phyloP scores from a whole-genome alignment of 2,888 invertebrate genomes.

The Oxycera nigricornis region DNA sequence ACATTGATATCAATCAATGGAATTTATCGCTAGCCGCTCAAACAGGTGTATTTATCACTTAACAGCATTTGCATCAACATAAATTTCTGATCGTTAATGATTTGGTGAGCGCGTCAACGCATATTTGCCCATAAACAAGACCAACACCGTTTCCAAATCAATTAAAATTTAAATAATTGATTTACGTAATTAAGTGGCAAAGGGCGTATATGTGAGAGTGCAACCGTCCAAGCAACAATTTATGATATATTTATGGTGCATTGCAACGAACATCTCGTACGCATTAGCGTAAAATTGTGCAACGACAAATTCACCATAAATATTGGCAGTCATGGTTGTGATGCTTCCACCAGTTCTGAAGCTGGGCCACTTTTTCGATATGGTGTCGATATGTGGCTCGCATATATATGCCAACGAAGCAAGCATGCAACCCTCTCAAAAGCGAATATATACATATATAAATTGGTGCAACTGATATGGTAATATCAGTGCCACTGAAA shows the following conservation, averaged over 20 bases:
- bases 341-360: no score
- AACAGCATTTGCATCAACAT: conserved; percentile 34
- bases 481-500: conserved; percentile 31
- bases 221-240: no score
- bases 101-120: conserved; percentile 36
- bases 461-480: conserved; percentile 24
- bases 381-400: no score
- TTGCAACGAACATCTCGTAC: conserved; percentile 2
- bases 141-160: conserved; percentile 36
- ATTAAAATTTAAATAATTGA: conserved; percentile 40
- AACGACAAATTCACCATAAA: neutral
- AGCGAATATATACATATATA: no score
- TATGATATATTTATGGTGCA: conserved; percentile 19
- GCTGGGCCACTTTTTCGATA: no score
- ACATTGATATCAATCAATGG: conserved; percentile 32
- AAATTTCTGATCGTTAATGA: conserved; percentile 31
- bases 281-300: conserved; percentile 27
- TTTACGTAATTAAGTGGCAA: conserved; percentile 37
- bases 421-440: neutral
- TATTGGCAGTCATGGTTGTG: no score
- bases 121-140: conserved; percentile 38
- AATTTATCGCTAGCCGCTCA: conserved; percentile 2
- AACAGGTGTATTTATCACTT: conserved; percentile 39
- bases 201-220: conserved; percentile 3
- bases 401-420: neutral